Evolutionary conservation across 2,888 invertebrate species (phyloP).

Genomic region (Lasioglossum figueresi): DNA sequence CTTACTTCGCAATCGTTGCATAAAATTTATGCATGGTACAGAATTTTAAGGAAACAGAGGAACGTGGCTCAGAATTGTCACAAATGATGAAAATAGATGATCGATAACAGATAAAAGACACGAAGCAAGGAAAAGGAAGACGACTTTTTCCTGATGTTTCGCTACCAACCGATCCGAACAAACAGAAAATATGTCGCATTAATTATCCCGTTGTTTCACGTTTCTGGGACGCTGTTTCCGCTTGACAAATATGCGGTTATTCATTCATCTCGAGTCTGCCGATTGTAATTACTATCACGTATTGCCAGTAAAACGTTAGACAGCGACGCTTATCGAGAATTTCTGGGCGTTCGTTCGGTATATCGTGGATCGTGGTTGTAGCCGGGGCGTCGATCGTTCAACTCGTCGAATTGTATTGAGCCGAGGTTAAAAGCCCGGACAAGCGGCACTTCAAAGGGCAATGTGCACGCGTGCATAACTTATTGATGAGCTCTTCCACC

Average conservation of each 20-base stretch:
- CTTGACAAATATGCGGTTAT: constrained; percentile 54
- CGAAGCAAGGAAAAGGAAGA: background rate
- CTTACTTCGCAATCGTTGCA: too few relatives aligned
- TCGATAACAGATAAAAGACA: background rate
- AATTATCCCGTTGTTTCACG: constrained; percentile 37
- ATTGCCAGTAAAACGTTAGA: constrained; percentile 49
- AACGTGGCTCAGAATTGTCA: background rate
- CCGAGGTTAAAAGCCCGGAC: constrained; percentile 51
- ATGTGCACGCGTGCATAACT: constrained; percentile 65
- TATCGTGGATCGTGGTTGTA: constrained; percentile 22
- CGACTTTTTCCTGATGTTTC: background rate
- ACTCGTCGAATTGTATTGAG: constrained; percentile 61
- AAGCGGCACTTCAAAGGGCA: constrained; percentile 67
- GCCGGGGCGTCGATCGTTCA: constrained; percentile 38
- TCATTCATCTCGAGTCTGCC: constrained; percentile 40
- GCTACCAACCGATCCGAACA: background rate
- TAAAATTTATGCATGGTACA: too few relatives aligned
- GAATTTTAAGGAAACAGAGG: too few relatives aligned
- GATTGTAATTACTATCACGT: constrained; percentile 54
- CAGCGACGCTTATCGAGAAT: constrained; percentile 42
- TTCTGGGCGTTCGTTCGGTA: constrained; percentile 45
- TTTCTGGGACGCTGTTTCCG: constrained; percentile 55
- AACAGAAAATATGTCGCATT: background rate
- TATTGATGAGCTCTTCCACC: constrained; percentile 65
- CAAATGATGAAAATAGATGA: background rate